Conservation (phyloP, 2,797 vertebrate genomes). For the Spinus pinus region DNA sequence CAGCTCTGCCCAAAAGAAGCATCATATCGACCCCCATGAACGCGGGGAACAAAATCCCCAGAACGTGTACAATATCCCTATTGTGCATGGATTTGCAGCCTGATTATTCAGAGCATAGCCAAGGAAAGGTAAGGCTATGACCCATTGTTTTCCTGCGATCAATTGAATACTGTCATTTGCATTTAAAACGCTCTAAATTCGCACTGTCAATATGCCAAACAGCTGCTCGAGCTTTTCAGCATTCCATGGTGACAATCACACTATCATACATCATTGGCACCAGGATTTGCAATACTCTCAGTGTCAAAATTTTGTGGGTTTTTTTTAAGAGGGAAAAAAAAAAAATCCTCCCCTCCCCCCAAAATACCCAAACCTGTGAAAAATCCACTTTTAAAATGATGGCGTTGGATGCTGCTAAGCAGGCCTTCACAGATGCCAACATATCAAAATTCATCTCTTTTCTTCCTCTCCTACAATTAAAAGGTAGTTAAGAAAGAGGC, state of each 20-base stretch:
- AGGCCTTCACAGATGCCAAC: slow-evolving; percentile 72
- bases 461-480: slow-evolving; percentile 74
- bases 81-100: slow-evolving; percentile 57
- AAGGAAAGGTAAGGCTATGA: slow-evolving; percentile 59
- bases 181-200: slow-evolving; percentile 75
- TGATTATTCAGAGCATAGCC: slow-evolving; percentile 58
- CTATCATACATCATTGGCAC: slow-evolving; percentile 74
- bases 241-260: slow-evolving; percentile 80
- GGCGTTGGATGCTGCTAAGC: slow-evolving; percentile 56
- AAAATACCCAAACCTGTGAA: slow-evolving; percentile 71
- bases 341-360: neutral
- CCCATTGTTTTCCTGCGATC: slow-evolving; percentile 65
- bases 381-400: slow-evolving; percentile 68
- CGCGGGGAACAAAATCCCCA: slow-evolving; percentile 17
- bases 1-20: neutral
- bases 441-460: slow-evolving; percentile 68
- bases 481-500: slow-evolving; percentile 73
- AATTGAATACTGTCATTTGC: slow-evolving; percentile 75
- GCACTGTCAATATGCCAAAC: slow-evolving; percentile 77
- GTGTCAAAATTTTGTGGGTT: slow-evolving; percentile 64
- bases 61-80: slow-evolving; percentile 45
- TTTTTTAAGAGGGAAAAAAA: neutral
- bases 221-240: slow-evolving; percentile 80
- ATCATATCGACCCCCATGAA: neutral
- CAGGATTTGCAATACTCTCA: slow-evolving; percentile 76